Base-by-base conservation (phyloP, 1,140 invertebrate genomes). In the Eubasilissa regina region DNA sequence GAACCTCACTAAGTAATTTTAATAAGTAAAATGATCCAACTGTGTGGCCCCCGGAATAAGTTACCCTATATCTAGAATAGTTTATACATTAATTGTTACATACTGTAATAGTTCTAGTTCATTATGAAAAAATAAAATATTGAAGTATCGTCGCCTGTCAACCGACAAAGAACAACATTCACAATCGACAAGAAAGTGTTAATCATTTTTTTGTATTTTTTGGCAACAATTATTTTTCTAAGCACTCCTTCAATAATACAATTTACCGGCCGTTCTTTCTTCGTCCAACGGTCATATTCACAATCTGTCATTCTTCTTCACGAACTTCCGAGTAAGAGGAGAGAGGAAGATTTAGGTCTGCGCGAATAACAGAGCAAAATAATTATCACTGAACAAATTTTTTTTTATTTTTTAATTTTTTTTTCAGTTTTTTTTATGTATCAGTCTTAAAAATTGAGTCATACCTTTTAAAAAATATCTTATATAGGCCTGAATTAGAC, bases 61-160 rank as follows among this genome's bases (percentile, higher is more conserved):
- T 81, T 76, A 79, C 74, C 77, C 80, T 81, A 81, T 79, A 70
- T 72, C 62, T 81, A 79, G 58, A 78, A 47, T 75, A 68, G 58
- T 79, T 79, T 79, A 43, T 48, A 48, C 53, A 79, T 79, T 78
- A 76, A 62, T 76, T 76, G 74, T 76, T 76, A 76, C 74, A 64
- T 76, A 48, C 68, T 44, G 66, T 79, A 76, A 82, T 77, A 76
- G 74, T 80, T 78, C 77, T 79, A 81, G 62, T 72, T 81, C 78
- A 81, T 64, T 80, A 83, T 83, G 81, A 83, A 83, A 83, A 83
- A 83, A 83, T 83, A 83, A 83, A 83, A 80, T 83, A 83, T 83
- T 78, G 79, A 80, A 80, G 58, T 83, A 51, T 80, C 81, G 76
- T 80, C 73, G 68, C 56, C 62, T 78, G 75, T 80, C 70, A 80